Evolutionary conservation across 1,140 invertebrate species (phyloP).

Genomic region (Musca domestica): DNA sequence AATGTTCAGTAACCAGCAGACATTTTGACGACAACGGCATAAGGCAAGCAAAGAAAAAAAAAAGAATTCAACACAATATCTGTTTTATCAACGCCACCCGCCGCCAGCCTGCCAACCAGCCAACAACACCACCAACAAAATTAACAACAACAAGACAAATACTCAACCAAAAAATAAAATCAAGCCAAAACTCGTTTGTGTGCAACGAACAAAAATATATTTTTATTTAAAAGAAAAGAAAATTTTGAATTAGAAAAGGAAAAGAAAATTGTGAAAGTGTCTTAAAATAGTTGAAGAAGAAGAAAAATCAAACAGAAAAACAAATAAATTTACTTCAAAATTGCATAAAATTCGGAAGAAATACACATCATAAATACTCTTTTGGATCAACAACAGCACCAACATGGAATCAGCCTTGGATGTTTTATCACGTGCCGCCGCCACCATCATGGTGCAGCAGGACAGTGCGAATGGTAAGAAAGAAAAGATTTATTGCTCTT

Average conservation of each 20-base stretch:
- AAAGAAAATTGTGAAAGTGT: constrained; percentile 14
- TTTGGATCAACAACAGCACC: too few relatives aligned
- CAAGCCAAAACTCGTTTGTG: too few relatives aligned
- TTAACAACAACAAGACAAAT: too few relatives aligned
- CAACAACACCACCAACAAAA: too few relatives aligned
- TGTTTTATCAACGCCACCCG: too few relatives aligned
- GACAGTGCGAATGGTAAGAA: constrained; percentile 61
- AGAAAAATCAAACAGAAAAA: neutral
- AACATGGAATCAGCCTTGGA: constrained; percentile 79
- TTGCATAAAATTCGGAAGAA: too few relatives aligned
- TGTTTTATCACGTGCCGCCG: constrained; percentile 83
- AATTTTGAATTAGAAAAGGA: neutral
- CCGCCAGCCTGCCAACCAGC: too few relatives aligned
- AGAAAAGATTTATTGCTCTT: neutral
- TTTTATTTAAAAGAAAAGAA: neutral
- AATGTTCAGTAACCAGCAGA: neutral
- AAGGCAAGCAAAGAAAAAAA: too few relatives aligned
- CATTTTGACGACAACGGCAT: constrained; percentile 2
- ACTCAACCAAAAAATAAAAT: too few relatives aligned
- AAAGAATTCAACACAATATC: too few relatives aligned
- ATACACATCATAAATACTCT: neutral
- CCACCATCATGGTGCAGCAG: constrained; percentile 84
- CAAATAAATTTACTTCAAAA: too few relatives aligned
- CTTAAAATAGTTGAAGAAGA: neutral
- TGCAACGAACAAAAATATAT: too few relatives aligned